Conservation (phyloP, 1,140 invertebrate genomes). For the Psix sp. region DNA sequence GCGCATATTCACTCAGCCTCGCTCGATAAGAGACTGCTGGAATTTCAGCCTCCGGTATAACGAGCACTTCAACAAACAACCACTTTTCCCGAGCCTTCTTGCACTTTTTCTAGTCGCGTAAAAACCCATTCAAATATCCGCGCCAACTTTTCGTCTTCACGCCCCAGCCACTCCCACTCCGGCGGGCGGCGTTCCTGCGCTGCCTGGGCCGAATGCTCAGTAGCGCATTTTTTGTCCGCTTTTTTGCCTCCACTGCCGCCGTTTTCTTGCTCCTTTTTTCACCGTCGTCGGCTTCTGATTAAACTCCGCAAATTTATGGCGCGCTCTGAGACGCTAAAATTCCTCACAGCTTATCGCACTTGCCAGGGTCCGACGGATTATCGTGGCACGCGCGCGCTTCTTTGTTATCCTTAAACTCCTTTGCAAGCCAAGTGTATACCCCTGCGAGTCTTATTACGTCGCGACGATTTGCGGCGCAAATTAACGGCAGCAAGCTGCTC, state of each 20-base stretch:
- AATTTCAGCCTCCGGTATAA: constrained; percentile 37
- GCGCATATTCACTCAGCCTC: constrained; percentile 45
- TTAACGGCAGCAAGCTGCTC: constrained; percentile 22
- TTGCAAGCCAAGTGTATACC: too few species aligned
- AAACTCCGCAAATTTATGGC: constrained; percentile 57
- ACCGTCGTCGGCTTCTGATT: constrained; percentile 43
- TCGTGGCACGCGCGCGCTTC: constrained; percentile 45
- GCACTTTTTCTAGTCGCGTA: constrained; percentile 13
- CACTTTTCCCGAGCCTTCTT: constrained; percentile 30
- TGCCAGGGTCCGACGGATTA: constrained; percentile 33
- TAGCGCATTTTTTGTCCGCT: too few species aligned
- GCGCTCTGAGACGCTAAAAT: constrained; percentile 46
- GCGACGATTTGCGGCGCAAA: constrained; percentile 44
- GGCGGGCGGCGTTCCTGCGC: not conserved
- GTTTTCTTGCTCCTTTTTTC: constrained; percentile 19
- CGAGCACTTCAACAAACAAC: constrained; percentile 49
- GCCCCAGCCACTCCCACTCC: constrained; percentile 4
- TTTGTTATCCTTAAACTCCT: constrained; percentile 47
- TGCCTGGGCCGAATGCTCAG: too few species aligned
- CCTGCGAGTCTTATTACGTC: constrained; percentile 33
- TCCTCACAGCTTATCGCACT: constrained; percentile 49
- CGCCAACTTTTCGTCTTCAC: constrained; percentile 14
- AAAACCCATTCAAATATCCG: constrained; percentile 56
- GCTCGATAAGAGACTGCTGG: constrained; percentile 44
- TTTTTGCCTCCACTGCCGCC: constrained; percentile 14